phyloP scores from a whole-genome alignment of 1,140 invertebrate genomes.

The Yoshiicerus persimilis region DNA sequence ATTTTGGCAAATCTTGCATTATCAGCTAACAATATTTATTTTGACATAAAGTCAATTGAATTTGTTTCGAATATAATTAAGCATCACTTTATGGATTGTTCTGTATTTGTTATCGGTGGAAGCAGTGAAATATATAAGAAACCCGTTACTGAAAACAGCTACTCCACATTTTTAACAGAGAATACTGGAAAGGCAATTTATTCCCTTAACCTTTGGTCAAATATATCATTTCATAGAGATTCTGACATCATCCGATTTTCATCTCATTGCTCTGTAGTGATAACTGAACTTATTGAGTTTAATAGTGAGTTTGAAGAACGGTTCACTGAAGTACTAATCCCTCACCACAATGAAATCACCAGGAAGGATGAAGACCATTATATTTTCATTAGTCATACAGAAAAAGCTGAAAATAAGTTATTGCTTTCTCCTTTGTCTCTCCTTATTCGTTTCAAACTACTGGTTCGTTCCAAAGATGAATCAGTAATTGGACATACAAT shows the following conservation, averaged over 20 bases:
- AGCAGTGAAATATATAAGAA: background rate
- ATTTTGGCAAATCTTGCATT: too few relatives aligned
- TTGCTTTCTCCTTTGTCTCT: background rate
- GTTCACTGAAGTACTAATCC: background rate
- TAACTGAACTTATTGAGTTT: background rate
- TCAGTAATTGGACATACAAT: background rate
- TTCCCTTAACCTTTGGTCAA: background rate
- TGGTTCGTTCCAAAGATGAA: background rate
- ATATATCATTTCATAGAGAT: background rate
- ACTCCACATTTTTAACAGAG: background rate
- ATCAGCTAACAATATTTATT: too few relatives aligned
- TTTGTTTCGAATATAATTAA: too few relatives aligned
- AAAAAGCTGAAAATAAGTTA: background rate
- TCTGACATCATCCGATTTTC: background rate
- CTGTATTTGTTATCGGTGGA: background rate
- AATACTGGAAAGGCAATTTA: background rate
- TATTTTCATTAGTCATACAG: background rate
- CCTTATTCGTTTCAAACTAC: background rate
- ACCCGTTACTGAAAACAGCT: background rate
- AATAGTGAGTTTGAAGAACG: background rate
- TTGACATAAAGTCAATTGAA: too few relatives aligned
- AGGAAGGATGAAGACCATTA: background rate
- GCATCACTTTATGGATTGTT: too few relatives aligned
- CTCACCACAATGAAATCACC: background rate
- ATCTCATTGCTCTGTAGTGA: background rate